Base-by-base conservation (phyloP, 2,113 vertebrate species). In the Pungitius pungitius region DNA sequence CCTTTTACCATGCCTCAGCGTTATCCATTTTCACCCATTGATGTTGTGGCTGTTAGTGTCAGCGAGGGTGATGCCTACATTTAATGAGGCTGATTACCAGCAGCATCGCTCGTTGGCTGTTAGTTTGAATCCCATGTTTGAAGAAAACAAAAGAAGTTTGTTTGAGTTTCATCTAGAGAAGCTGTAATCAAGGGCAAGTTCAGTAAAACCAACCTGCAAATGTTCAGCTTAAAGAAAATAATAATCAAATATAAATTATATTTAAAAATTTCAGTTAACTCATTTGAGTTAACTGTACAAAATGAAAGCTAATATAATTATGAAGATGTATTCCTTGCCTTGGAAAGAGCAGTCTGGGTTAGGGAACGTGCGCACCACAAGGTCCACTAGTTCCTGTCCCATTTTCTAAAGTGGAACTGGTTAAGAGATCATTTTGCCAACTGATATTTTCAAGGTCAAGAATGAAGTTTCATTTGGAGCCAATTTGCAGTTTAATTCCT, bases 1-100 rank as follows among this genome's bases (percentile, higher is more conserved):
- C 84, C 81, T 87, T 86, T 83, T 68, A n/a, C 51, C 3, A 0
- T 33, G 71, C 22, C 26, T 65, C 33, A 11, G 42, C 59, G 45
- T 80, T 62, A 75, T 88, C 76, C 70, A 79, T 87, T 83, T 73
- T 68, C 69, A 79, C 69, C 57, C 7, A 0, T 22, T 80, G 69
- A 78, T 77, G 71, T 17, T 40, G 6, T 30, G 26, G 60, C 70
- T 67, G 59, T 79, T 64, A 68, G 68, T 80, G 63, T 83, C 75
- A 75, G 35, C 22, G 4, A 30, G 54, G 73, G 85, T 78, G 37
- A 75, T 73, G 47, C 60, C 42, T 30, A 17, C 35, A 74, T 59
- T 64, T 77, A 76, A 84, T 71, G 45, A 73, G 39, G 47, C 14
- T 17, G 51, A 47, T 69, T 74, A 79, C 49, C 43, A 33, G 26